These are phyloP conservation scores for Epinephelus awoara DNA, from an alignment of 2,797 vertebrate genomes.

Conservation along the genomic window DNA sequence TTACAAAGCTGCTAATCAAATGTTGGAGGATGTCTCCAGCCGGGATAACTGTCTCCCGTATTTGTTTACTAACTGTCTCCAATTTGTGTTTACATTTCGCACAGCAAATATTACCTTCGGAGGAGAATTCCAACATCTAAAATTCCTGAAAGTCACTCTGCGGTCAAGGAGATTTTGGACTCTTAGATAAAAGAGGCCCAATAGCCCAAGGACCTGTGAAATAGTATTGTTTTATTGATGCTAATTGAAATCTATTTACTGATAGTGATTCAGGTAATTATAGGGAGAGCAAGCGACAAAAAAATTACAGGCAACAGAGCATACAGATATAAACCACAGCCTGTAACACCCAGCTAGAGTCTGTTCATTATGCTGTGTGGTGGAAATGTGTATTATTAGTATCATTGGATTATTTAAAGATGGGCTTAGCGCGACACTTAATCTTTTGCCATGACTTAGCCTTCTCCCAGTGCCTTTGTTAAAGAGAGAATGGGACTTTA, in stretches of 20 bases:
- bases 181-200: background rate
- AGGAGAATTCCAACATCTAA: conserved; percentile 18
- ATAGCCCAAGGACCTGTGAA: background rate
- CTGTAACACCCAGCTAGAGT: conserved; percentile 23
- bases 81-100: conserved; percentile 51
- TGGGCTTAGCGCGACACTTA: conserved; percentile 56
- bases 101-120: conserved; percentile 26
- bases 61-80: conserved; percentile 61
- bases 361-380: conserved; percentile 31
- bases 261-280: conserved; percentile 21
- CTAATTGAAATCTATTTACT: conserved; percentile 19
- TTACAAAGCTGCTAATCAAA: conserved; percentile 63
- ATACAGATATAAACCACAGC: background rate
- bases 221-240: background rate
- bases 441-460: conserved; percentile 60
- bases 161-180: conserved; percentile 7
- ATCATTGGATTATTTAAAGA: conserved; percentile 73
- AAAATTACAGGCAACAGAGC: conserved; percentile 7
- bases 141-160: conserved; percentile 19
- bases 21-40: conserved; percentile 61
- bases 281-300: background rate
- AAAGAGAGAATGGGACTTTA: conserved; percentile 34
- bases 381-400: conserved; percentile 67
- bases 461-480: conserved; percentile 44
- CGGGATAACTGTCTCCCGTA: conserved; percentile 46